Percentiles rank a stretch among this genome's conserved stretches.
Conservation (phyloP, 2,888 invertebrate species). For the Altica lythri region DNA sequence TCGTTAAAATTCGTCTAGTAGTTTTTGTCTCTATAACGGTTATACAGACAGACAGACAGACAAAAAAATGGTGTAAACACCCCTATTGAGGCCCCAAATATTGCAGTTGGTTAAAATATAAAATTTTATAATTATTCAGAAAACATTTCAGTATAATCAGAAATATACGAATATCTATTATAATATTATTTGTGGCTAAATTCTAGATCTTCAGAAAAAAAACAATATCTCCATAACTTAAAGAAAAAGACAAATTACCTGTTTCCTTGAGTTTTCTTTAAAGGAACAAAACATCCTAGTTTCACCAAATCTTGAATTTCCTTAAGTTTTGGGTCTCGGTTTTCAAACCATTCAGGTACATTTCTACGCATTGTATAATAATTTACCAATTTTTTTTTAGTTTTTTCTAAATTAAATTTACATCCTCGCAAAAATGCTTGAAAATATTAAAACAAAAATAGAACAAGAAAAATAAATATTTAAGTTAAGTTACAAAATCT, state of each 20-base stretch:
- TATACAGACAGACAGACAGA: no score
- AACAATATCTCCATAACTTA: not conserved
- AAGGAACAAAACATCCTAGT: conserved; percentile 64
- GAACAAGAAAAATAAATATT: no score
- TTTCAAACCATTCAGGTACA: conserved; percentile 65
- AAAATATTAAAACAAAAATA: no score
- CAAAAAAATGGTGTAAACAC: no score
- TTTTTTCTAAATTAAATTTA: conserved; percentile 64
- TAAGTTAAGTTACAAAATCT: no score
- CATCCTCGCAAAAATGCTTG: conserved; percentile 65
- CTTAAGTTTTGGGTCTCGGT: conserved; percentile 63
- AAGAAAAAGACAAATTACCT: no score
- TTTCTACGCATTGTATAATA: conserved; percentile 63
- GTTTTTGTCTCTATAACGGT: no score
- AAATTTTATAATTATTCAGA: no score
- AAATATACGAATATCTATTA: not conserved
- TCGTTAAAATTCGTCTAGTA: no score
- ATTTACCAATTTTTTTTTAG: conserved; percentile 63
- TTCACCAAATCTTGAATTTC: conserved; percentile 63
- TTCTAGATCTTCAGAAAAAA: not conserved
- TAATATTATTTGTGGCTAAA: not conserved
- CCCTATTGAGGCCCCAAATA: no score
- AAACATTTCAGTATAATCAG: not conserved
- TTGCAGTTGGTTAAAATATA: no score
- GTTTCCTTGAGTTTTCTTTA: conserved; percentile 57